A percentile compares a stretch with the other conserved stretches of the same genome.
Conservation (phyloP, 2,888 invertebrate genomes). For the Ophion ventricosus region DNA sequence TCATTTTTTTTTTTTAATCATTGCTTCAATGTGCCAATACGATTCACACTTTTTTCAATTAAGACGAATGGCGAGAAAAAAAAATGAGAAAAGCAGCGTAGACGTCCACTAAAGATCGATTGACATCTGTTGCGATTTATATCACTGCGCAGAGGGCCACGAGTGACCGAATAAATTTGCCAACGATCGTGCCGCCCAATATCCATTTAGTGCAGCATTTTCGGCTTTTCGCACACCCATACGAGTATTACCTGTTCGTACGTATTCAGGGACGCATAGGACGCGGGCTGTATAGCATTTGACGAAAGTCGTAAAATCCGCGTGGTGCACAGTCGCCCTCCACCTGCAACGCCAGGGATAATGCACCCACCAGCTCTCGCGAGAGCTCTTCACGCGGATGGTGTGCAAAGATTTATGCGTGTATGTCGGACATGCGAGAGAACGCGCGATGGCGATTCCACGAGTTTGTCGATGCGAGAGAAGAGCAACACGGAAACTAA, state of each 20-base stretch:
- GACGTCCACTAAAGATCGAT: background rate
- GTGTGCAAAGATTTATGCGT: constrained; percentile 59
- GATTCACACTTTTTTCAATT: background rate
- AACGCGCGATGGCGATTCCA: constrained; percentile 48
- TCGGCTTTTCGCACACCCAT: constrained; percentile 4
- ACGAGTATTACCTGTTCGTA: constrained; percentile 35
- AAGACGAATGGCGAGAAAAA: too few species aligned
- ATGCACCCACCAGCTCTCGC: constrained; percentile 60
- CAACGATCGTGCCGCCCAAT: background rate
- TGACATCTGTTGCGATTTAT: constrained; percentile 16
- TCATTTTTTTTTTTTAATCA: too few species aligned
- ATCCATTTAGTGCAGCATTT: constrained; percentile 19
- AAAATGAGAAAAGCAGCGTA: background rate
- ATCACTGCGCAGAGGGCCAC: background rate
- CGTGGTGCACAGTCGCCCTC: constrained; percentile 60
- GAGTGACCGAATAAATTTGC: constrained; percentile 19
- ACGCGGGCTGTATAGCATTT: constrained; percentile 60
- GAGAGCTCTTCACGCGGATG: constrained; percentile 41
- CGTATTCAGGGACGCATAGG: constrained; percentile 41
- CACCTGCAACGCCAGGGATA: constrained; percentile 29
- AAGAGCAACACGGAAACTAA: constrained; percentile 48
- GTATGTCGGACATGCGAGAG: constrained; percentile 46
- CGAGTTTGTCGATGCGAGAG: constrained; percentile 59
- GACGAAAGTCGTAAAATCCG: constrained; percentile 69
- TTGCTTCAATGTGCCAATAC: background rate